Conservation (phyloP, 2,797 vertebrate species). For the Enteromius treurensis region DNA sequence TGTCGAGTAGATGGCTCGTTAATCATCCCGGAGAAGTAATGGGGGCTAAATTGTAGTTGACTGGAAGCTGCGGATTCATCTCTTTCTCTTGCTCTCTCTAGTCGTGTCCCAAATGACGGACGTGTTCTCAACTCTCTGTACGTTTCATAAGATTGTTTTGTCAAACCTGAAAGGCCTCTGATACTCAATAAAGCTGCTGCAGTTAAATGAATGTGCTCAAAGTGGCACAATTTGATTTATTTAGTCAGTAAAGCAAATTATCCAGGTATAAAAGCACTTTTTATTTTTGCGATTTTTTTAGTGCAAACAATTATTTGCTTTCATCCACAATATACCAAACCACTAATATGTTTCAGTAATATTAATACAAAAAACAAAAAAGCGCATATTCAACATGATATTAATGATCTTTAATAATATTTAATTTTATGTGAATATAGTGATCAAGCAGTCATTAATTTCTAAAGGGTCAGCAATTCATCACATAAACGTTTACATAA, state of each 20-base stretch:
- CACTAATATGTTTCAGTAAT: not conserved
- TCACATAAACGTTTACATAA: not conserved
- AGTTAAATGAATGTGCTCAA: not conserved
- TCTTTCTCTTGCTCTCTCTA: not conserved
- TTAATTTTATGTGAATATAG: not conserved
- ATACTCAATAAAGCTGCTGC: not conserved
- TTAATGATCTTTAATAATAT: not conserved
- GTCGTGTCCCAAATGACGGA: not conserved
- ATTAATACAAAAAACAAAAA: not conserved
- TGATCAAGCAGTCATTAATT: not conserved
- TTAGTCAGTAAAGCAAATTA: not conserved
- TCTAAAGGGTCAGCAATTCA: not conserved
- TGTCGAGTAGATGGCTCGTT: conserved; percentile 48
- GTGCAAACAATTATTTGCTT: not conserved
- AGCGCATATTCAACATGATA: not conserved
- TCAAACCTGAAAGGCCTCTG: not conserved
- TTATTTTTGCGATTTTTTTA: not conserved
- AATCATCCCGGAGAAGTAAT: not conserved
- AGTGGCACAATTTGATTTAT: not conserved
- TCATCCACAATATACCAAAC: not conserved
- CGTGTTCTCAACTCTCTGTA: not conserved
- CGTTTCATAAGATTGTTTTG: not conserved
- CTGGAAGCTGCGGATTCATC: conserved; percentile 25
- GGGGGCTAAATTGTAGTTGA: conserved; percentile 34
- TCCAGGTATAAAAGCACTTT: not conserved